Percentiles rank a stretch among this genome's conserved stretches.
Conservation (phyloP, 1,140 invertebrate species). For the Araneus ventricosus region DNA sequence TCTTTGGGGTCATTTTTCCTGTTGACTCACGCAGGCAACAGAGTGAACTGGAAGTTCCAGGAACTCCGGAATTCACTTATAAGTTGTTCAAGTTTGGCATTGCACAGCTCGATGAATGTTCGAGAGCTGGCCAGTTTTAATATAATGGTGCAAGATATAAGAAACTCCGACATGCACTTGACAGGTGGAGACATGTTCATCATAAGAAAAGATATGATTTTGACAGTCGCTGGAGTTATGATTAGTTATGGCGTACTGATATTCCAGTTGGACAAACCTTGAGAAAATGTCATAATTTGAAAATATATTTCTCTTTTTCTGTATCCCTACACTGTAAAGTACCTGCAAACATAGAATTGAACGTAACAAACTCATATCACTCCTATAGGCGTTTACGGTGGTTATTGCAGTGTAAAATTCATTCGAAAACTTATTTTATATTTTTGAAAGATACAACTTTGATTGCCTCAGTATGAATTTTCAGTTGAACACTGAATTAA, state of each 20-base stretch:
- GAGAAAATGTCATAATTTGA: background rate
- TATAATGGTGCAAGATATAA: constrained; percentile 38
- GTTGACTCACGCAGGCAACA: background rate
- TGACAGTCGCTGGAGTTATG: constrained; percentile 29
- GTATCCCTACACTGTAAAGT: no score
- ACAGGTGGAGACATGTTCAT: constrained; percentile 61
- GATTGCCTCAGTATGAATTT: no score
- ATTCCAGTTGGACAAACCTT: constrained; percentile 50
- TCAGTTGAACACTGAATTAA: no score
- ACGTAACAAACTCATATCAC: no score
- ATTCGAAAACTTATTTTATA: no score
- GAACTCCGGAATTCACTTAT: background rate
- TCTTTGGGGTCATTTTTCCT: background rate
- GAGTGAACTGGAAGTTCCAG: background rate
- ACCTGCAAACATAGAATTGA: no score
- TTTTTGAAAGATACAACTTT: no score
- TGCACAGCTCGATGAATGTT: background rate
- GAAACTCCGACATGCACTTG: background rate
- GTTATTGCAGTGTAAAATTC: no score
- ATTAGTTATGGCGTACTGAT: constrained; percentile 54
- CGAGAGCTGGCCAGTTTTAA: constrained; percentile 1
- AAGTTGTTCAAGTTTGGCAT: background rate
- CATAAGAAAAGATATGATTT: constrained; percentile 15
- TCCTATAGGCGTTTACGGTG: no score
- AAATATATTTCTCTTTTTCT: no score